These are phyloP conservation scores for Typhlomys cinereus DNA, from an alignment of 2,113 vertebrate species.

Conservation along the genomic window DNA sequence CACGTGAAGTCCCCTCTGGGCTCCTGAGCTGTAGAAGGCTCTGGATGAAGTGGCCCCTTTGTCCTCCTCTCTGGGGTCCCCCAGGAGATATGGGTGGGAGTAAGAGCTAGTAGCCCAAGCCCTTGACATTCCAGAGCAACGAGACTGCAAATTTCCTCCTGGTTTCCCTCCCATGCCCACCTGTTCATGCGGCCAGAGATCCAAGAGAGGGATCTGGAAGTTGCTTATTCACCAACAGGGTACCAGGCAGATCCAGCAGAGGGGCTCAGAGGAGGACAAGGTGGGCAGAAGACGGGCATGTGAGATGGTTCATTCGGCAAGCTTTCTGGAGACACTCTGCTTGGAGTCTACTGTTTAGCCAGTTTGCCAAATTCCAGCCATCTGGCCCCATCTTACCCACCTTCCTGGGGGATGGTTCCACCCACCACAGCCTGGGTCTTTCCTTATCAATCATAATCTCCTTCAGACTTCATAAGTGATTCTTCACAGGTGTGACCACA, in stretches of 20 bases:
- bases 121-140: not conserved
- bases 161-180: not conserved
- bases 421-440: no score
- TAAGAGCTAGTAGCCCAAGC: not conserved
- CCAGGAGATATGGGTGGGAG: not conserved
- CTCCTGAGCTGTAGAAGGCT: not conserved
- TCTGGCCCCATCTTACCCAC: fast-evolving
- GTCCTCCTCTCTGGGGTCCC: not conserved
- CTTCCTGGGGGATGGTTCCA: no score
- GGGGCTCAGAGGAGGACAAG: fast-evolving
- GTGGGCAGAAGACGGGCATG: fast-evolving
- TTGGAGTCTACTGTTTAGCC: not conserved
- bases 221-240: not conserved
- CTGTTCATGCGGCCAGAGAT: not conserved
- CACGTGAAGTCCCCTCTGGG: not conserved
- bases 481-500: not conserved
- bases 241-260: no score
- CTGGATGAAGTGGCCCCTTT: not conserved
- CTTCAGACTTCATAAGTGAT: not conserved
- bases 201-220: not conserved
- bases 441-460: no score
- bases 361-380: not conserved
- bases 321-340: not conserved
- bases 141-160: not conserved
- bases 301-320: not conserved